These are phyloP conservation scores for Cerceris rybyensis DNA, from an alignment of 2,888 invertebrate genomes.

Conservation along the genomic window DNA sequence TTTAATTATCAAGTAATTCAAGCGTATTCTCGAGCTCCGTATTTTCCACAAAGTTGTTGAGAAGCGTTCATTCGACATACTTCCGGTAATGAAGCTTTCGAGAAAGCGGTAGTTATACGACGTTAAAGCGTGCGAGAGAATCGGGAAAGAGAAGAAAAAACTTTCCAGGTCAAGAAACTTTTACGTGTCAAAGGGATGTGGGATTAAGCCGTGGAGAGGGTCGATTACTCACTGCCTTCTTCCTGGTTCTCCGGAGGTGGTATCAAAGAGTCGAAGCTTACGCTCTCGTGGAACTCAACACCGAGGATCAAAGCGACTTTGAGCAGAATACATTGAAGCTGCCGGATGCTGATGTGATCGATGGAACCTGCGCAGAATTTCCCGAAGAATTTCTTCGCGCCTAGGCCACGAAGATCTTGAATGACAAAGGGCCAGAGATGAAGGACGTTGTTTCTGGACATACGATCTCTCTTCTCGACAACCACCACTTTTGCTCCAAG, in stretches of 20 bases:
- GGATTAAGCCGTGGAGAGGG: neutral
- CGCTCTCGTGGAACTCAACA: slow-evolving; percentile 96
- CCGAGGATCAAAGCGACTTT: slow-evolving; percentile 97
- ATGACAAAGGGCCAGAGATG: slow-evolving; percentile 99
- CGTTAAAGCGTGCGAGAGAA: neutral
- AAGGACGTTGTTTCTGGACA: slow-evolving; percentile 97
- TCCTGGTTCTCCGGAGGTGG: slow-evolving; percentile 87
- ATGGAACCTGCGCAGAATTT: slow-evolving; percentile 99
- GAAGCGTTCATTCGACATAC: neutral
- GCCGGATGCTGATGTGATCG: slow-evolving; percentile 98
- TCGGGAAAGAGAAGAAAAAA: neutral
- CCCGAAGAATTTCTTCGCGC: slow-evolving; percentile 99
- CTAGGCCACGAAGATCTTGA: slow-evolving; percentile 94
- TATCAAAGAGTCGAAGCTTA: slow-evolving; percentile 92
- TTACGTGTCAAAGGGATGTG: neutral
- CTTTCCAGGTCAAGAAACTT: neutral
- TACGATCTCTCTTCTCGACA: slow-evolving; percentile 96
- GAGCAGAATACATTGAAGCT: slow-evolving; percentile 96
- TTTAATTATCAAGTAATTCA: no score
- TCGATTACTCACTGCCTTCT: slow-evolving; percentile 83
- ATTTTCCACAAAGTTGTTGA: no score
- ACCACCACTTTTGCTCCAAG: slow-evolving; percentile 97
- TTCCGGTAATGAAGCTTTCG: no score
- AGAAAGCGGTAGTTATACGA: no score
- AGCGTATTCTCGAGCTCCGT: no score